phyloP scores from a whole-genome alignment of 2,797 vertebrate genomes.

The Limosa lapponica region DNA sequence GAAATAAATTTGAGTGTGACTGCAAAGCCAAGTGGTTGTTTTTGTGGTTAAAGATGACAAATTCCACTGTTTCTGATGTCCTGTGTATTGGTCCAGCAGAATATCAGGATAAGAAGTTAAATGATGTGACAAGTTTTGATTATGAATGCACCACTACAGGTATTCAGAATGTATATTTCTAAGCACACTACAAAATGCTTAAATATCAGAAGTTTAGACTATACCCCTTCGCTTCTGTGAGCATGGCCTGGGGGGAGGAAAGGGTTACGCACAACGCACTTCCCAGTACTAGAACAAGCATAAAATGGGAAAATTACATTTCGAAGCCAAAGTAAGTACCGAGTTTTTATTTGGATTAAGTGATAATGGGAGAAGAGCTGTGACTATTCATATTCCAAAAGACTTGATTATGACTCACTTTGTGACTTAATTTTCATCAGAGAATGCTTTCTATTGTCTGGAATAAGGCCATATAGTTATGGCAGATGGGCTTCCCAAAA shows the following conservation, averaged over 20 bases:
- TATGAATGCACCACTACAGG: slow-evolving; percentile 95
- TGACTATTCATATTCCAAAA: slow-evolving; percentile 13
- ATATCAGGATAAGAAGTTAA: slow-evolving; percentile 94
- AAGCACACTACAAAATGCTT: slow-evolving; percentile 33
- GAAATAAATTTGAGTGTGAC: slow-evolving; percentile 96
- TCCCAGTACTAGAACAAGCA: not conserved
- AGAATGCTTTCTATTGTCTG: slow-evolving; percentile 39
- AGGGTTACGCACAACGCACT: not conserved
- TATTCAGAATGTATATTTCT: slow-evolving; percentile 72
- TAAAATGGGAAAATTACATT: slow-evolving; percentile 29
- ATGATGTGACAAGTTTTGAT: slow-evolving; percentile 91
- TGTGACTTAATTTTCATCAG: slow-evolving; percentile 44
- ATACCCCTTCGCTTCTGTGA: not conserved
- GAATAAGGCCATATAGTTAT: slow-evolving; percentile 23
- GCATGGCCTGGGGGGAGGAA: slow-evolving; percentile 28
- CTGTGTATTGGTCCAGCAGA: slow-evolving; percentile 91
- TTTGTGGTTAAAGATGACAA: slow-evolving; percentile 96
- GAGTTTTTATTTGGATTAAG: slow-evolving; percentile 44
- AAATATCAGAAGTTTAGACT: not conserved
- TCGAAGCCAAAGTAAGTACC: not conserved
- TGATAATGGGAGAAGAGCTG: slow-evolving; percentile 34
- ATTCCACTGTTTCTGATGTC: slow-evolving; percentile 95
- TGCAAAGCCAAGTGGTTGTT: slow-evolving; percentile 98
- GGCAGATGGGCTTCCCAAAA: slow-evolving; percentile 13
- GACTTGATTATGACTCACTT: slow-evolving; percentile 53